Evolutionary conservation across 2,797 vertebrate species (phyloP).

Genomic region (Zalophus californianus): DNA sequence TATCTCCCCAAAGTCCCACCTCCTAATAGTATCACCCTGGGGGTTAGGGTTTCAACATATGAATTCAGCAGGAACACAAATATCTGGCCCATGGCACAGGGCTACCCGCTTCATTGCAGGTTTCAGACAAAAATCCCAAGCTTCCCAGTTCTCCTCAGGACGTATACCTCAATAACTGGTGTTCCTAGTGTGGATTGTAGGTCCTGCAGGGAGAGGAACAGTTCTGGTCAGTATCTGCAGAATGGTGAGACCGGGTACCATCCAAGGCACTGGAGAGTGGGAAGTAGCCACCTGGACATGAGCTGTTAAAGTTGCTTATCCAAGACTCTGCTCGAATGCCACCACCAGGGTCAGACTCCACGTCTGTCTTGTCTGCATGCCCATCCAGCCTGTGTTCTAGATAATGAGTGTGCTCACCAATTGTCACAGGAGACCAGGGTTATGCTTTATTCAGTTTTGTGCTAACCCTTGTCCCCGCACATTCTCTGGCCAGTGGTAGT

Average conservation of each 20-base stretch:
- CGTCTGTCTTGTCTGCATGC: rapidly evolving
- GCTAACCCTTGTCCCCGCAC: not conserved
- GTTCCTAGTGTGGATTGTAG: not conserved
- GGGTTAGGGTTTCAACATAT: not conserved
- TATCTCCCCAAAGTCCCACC: not conserved
- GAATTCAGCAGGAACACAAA: not conserved
- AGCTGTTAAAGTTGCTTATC: not conserved
- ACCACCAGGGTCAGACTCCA: not conserved
- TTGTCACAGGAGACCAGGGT: not conserved
- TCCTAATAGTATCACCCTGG: not conserved
- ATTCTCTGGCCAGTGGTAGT: not conserved
- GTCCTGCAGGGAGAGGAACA: not conserved
- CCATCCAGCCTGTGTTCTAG: not conserved
- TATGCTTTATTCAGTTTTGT: not conserved
- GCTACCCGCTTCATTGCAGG: not conserved
- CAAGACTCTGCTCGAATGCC: rapidly evolving
- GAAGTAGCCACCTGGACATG: not conserved
- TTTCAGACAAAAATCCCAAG: not conserved
- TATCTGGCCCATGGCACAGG: not conserved
- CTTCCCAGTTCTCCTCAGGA: not conserved
- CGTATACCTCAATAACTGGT: too few species aligned
- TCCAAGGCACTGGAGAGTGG: not conserved
- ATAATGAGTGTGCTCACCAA: rapidly evolving
- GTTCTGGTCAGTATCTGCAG: not conserved
- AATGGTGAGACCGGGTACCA: not conserved